A percentile compares a stretch with the other conserved stretches of the same genome.
phyloP scores from a whole-genome alignment of 2,113 vertebrate genomes.

The Scomber colias region DNA sequence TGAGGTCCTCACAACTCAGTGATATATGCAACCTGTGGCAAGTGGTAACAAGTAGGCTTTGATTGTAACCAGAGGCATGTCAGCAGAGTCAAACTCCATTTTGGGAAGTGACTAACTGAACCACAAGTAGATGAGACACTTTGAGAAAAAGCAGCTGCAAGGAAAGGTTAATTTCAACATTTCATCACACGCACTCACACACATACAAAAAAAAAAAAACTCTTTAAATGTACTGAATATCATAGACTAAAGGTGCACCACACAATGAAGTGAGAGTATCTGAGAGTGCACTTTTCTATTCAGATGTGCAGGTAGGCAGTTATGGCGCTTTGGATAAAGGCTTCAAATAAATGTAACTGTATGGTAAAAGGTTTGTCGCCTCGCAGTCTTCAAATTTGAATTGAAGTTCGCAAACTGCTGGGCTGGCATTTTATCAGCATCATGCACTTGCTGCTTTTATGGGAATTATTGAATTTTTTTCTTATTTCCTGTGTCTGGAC shows the following conservation, averaged over 20 bases:
- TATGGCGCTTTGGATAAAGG: slow-evolving; percentile 25
- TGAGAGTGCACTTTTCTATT: slow-evolving; percentile 17
- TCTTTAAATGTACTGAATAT: neutral
- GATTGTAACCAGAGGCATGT: neutral
- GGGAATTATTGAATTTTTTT: slow-evolving; percentile 60
- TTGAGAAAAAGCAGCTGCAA: neutral
- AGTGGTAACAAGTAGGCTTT: neutral
- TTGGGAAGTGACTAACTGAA: neutral
- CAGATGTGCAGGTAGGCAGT: slow-evolving; percentile 1
- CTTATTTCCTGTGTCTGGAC: slow-evolving; percentile 24
- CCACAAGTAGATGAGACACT: neutral
- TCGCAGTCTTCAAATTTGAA: slow-evolving; percentile 33
- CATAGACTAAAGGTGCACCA: neutral
- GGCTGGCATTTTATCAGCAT: slow-evolving; percentile 65
- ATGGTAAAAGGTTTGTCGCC: slow-evolving; percentile 46
- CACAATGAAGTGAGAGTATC: slow-evolving; percentile 1
- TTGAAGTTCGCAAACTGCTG: slow-evolving; percentile 57
- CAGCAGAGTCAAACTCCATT: neutral
- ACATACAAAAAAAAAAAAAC: neutral
- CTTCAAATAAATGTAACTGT: slow-evolving; percentile 22
- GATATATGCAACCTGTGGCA: neutral
- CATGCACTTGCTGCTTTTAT: slow-evolving; percentile 58
- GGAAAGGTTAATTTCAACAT: neutral
- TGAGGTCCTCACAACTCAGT: neutral
- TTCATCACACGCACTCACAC: neutral